A percentile compares a stretch with the other conserved stretches of the same genome.
Evolutionary conservation across 2,888 invertebrate genomes (phyloP).

Genomic region (Orthosia gracilis): DNA sequence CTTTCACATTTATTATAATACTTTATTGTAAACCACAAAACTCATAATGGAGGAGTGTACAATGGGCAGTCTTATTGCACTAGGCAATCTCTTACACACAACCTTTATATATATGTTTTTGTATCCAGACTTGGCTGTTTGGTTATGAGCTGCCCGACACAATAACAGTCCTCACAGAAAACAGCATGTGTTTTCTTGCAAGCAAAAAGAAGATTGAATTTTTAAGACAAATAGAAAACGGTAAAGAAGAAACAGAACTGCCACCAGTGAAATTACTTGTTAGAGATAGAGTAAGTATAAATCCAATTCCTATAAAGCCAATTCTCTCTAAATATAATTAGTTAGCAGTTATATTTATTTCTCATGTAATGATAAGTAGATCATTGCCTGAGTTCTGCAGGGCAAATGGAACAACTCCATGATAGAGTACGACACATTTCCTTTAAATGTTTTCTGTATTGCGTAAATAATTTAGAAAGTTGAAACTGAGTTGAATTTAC

Average conservation of each 20-base stretch:
- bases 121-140: constrained; percentile 97
- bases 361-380: too few relatives aligned
- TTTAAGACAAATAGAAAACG: constrained; percentile 96
- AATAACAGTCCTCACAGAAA: constrained; percentile 97
- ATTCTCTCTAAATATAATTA: too few relatives aligned
- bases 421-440: too few relatives aligned
- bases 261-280: constrained; percentile 96
- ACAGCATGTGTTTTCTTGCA: constrained; percentile 96
- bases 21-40: not conserved
- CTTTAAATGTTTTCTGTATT: too few relatives aligned
- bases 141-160: constrained; percentile 99
- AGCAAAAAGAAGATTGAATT: constrained; percentile 99
- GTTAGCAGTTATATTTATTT: not conserved
- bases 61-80: too few relatives aligned
- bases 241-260: constrained; percentile 95
- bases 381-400: too few relatives aligned
- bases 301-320: too few relatives aligned
- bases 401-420: too few relatives aligned
- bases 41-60: too few relatives aligned
- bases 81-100: too few relatives aligned
- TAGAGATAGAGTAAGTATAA: constrained; percentile 95
- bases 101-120: not conserved
- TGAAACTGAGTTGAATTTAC: too few relatives aligned
- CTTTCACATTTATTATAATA: not conserved
- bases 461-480: too few relatives aligned